Conservation (phyloP, 2,113 vertebrate species). For the Osmerus mordax region DNA sequence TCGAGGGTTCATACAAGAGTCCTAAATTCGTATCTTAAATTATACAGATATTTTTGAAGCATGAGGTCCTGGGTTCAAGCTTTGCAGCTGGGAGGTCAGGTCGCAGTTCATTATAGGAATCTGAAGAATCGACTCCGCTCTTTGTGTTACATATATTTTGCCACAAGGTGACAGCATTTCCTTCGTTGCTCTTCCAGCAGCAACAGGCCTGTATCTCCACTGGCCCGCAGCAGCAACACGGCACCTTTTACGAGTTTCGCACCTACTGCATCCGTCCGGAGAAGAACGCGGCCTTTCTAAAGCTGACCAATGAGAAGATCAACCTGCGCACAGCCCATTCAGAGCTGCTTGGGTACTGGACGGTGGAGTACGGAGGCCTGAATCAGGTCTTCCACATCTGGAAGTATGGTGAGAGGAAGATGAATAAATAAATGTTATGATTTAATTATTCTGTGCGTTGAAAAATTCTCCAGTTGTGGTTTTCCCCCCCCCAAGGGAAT, state of each 20-base stretch:
- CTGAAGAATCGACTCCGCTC: not conserved
- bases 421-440: not conserved
- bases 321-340: slow-evolving; percentile 84
- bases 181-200: slow-evolving; percentile 28
- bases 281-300: slow-evolving; percentile 79
- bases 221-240: slow-evolving; percentile 71
- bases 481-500: too few species aligned
- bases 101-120: not conserved
- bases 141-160: not conserved
- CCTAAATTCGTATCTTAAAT: too few species aligned
- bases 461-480: not conserved
- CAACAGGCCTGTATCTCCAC: slow-evolving; percentile 64
- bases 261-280: slow-evolving; percentile 81
- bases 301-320: slow-evolving; percentile 75
- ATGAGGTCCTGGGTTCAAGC: not conserved
- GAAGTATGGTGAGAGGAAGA: slow-evolving; percentile 78
- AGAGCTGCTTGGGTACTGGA: slow-evolving; percentile 86
- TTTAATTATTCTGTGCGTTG: not conserved
- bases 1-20: too few species aligned
- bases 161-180: slow-evolving; percentile 29
- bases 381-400: slow-evolving; percentile 90
- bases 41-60: too few species aligned
- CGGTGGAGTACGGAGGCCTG: slow-evolving; percentile 81
- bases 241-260: slow-evolving; percentile 87
- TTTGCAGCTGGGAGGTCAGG: not conserved